Conservation (phyloP, 2,113 vertebrate species). For the Castor canadensis region DNA sequence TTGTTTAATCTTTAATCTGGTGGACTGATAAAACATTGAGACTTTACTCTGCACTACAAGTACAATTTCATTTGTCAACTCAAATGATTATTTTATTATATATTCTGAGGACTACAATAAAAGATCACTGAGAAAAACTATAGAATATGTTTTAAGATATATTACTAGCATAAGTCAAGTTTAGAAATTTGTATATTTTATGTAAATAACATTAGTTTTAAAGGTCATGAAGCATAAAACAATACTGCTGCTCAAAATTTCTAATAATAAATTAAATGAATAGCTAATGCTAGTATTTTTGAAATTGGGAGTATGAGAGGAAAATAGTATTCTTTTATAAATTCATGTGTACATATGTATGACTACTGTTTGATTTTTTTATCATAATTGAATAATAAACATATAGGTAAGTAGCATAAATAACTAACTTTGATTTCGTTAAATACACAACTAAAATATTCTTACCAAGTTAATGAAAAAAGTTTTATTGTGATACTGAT, state of each 20-base stretch:
- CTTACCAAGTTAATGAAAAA: background rate
- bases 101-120: background rate
- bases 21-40: background rate
- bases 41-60: background rate
- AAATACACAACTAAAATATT: background rate
- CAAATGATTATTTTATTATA: background rate
- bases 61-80: constrained; percentile 6
- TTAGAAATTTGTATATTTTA: background rate
- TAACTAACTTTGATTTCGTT: background rate
- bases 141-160: background rate
- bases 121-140: background rate
- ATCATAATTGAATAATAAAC: background rate
- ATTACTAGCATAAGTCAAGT: background rate
- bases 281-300: background rate
- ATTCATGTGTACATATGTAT: background rate
- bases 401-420: background rate
- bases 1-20: background rate
- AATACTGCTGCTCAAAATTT: background rate
- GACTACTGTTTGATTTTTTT: background rate
- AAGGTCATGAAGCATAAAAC: background rate
- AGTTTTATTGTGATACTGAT: background rate
- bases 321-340: background rate
- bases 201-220: background rate
- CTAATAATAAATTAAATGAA: background rate
- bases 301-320: background rate